A percentile compares a stretch with the other conserved stretches of the same genome.
phyloP scores from a whole-genome alignment of 2,113 vertebrate species.

The Alexandromys fortis region DNA sequence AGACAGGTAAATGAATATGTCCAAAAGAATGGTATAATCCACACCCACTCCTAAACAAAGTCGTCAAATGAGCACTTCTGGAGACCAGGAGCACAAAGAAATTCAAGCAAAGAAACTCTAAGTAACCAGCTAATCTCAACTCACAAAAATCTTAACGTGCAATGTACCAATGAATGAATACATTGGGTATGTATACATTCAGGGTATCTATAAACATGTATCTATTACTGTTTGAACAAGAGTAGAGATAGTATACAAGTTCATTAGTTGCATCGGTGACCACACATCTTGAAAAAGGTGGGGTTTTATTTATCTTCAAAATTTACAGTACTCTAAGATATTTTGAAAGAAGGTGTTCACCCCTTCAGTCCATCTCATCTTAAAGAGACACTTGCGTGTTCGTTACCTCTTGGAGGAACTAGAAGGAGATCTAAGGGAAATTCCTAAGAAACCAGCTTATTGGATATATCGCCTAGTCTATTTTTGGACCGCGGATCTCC shows the following conservation, averaged over 20 bases:
- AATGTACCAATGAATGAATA: background rate
- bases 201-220: background rate
- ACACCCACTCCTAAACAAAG: background rate
- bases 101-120: slow-evolving; percentile 64
- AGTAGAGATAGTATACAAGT: slow-evolving; percentile 10
- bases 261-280: background rate
- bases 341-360: background rate
- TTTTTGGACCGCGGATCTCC: slow-evolving; percentile 72
- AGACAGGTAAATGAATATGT: slow-evolving; percentile 18
- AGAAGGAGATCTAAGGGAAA: slow-evolving; percentile 51
- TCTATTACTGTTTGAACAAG: background rate
- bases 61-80: background rate
- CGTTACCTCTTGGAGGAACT: background rate
- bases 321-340: slow-evolving; percentile 36
- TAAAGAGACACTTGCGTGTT: background rate
- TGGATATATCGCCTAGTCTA: slow-evolving; percentile 59
- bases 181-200: background rate
- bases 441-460: slow-evolving; percentile 44
- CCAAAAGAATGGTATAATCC: background rate
- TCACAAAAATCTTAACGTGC: background rate
- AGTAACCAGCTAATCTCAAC: slow-evolving; percentile 28
- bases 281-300: background rate
- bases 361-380: background rate
- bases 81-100: slow-evolving; percentile 59
- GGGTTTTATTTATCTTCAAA: slow-evolving; percentile 7